Evolutionary conservation across 2,113 vertebrate genomes (phyloP).

Genomic region (Entelurus aequoreus): DNA sequence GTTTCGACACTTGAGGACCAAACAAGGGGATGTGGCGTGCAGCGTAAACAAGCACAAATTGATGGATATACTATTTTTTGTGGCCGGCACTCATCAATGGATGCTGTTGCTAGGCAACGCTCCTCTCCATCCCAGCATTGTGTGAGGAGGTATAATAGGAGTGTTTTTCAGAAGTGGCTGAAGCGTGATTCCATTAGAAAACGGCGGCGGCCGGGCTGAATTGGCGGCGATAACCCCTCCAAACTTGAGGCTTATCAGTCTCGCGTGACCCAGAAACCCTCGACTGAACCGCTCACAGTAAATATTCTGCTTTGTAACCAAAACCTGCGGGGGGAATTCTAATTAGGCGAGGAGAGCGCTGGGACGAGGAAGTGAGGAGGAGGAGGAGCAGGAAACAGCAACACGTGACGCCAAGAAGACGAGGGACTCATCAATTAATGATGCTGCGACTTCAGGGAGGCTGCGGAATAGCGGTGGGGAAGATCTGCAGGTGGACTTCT

Average conservation of each 20-base stretch:
- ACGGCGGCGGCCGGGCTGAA: slow-evolving; percentile 6
- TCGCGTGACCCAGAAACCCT: slow-evolving; percentile 59
- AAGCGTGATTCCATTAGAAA: slow-evolving; percentile 14
- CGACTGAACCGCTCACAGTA: slow-evolving; percentile 54
- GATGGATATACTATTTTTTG: slow-evolving; percentile 5
- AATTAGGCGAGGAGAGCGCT: slow-evolving; percentile 49
- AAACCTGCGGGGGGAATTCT: slow-evolving; percentile 54
- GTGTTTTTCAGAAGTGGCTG: not conserved
- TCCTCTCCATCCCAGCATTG: slow-evolving; percentile 29
- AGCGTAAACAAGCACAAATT: too few relatives aligned
- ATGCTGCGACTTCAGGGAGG: slow-evolving; percentile 22
- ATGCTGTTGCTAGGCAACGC: slow-evolving; percentile 58
- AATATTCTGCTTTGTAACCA: slow-evolving; percentile 52
- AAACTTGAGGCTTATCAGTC: slow-evolving; percentile 25
- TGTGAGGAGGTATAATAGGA: slow-evolving; percentile 8
- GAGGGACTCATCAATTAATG: slow-evolving; percentile 45
- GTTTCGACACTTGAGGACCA: too few relatives aligned
- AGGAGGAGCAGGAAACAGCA: slow-evolving; percentile 23
- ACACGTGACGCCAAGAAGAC: slow-evolving; percentile 39
- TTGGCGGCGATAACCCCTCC: slow-evolving; percentile 23
- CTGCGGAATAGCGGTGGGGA: slow-evolving; percentile 2
- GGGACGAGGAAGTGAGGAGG: slow-evolving; percentile 22
- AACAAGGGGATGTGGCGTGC: too few relatives aligned
- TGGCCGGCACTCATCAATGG: slow-evolving; percentile 20
- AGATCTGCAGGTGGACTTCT: slow-evolving; percentile 5